These are phyloP conservation scores for Halcyon malimbica DNA, from an alignment of 2,113 vertebrate species.

Conservation along the genomic window DNA sequence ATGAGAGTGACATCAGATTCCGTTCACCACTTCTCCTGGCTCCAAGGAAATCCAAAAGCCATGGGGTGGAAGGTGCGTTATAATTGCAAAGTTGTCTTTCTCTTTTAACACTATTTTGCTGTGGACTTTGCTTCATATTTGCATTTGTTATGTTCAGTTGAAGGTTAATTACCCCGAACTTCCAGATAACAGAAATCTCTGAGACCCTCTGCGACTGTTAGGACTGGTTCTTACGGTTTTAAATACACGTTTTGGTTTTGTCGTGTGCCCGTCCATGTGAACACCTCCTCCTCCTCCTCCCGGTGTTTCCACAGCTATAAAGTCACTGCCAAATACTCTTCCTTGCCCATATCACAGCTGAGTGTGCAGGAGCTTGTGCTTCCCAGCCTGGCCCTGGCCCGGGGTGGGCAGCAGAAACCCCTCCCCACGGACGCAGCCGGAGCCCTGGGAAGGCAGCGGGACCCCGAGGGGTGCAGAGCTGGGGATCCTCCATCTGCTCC, in stretches of 20 bases:
- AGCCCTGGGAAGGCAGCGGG: no score
- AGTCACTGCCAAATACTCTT: not conserved
- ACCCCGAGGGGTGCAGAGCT: no score
- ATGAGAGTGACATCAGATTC: not conserved
- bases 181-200: not conserved
- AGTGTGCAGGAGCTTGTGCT: fast-evolving
- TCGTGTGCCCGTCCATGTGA: not conserved
- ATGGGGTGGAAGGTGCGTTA: not conserved
- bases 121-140: not conserved
- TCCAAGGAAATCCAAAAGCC: not conserved
- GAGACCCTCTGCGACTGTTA: not conserved
- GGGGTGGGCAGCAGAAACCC: no score
- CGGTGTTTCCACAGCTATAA: not conserved
- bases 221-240: not conserved
- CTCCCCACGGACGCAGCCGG: no score
- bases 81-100: not conserved
- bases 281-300: not conserved
- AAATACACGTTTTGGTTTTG: not conserved
- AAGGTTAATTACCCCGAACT: not conserved
- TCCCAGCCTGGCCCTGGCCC: not conserved
- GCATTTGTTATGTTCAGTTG: no score
- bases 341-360: fast-evolving
- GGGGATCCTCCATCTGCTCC: not conserved
- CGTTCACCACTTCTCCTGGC: not conserved
- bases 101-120: not conserved